Percentiles rank a stretch among this genome's conserved stretches.
phyloP scores from a whole-genome alignment of 2,797 vertebrate species.

The Lagorchestes hirsutus region DNA sequence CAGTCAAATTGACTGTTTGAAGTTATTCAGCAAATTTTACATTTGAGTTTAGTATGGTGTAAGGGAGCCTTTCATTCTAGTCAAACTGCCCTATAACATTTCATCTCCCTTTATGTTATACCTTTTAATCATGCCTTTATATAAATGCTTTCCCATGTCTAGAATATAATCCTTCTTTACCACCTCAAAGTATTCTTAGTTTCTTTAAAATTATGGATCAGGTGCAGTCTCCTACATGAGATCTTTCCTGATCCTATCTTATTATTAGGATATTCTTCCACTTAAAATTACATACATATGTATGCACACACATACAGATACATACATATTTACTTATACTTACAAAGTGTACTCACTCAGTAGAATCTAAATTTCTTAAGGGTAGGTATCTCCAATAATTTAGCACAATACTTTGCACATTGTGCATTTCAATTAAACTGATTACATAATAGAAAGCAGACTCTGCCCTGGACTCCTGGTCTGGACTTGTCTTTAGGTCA shows the following conservation, averaged over 20 bases:
- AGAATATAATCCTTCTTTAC: not conserved
- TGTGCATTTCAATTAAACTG: not conserved
- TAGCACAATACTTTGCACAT: not conserved
- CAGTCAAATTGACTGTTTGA: not conserved
- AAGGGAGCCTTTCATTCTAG: not conserved
- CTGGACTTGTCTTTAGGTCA: not conserved
- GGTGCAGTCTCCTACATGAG: not conserved
- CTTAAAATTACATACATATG: not conserved
- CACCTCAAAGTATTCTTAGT: not conserved
- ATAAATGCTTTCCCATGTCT: not conserved
- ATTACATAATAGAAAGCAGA: not conserved
- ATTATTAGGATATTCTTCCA: not conserved
- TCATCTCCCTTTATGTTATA: not conserved
- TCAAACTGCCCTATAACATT: not conserved
- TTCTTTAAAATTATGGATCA: not conserved
- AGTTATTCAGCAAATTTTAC: not conserved
- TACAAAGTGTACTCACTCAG: not conserved
- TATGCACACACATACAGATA: not conserved
- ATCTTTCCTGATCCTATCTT: not conserved
- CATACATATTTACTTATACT: not conserved
- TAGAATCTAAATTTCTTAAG: not conserved
- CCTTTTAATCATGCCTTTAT: not conserved
- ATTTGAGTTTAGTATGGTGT: not conserved
- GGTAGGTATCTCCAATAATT: not conserved
- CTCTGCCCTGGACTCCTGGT: not conserved